Percentiles rank a stretch among this genome's conserved stretches.
Conservation (phyloP, 2,888 invertebrate species). For the Belgica antarctica region DNA sequence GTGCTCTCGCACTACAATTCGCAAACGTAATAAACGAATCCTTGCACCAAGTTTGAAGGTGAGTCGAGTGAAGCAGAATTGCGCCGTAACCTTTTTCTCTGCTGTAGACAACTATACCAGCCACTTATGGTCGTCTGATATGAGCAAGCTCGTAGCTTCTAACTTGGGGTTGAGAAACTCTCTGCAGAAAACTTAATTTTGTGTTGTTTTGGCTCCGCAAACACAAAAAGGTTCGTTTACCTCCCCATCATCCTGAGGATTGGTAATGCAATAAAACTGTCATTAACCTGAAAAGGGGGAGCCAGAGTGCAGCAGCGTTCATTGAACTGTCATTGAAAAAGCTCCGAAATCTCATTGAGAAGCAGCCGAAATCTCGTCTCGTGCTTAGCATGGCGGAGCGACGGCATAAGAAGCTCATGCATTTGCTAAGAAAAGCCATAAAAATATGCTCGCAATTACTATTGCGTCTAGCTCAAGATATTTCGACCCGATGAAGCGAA, state of each 20-base stretch:
- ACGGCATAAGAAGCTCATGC: not conserved
- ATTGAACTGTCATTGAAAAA: not conserved
- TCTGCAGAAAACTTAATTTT: not conserved
- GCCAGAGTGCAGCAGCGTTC: not conserved
- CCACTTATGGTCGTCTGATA: slow-evolving; percentile 32
- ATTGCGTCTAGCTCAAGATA: too few species aligned
- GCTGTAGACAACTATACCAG: too few species aligned
- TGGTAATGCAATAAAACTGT: not conserved
- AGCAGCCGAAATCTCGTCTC: slow-evolving; percentile 3
- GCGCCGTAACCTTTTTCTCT: not conserved
- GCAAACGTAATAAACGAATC: slow-evolving; percentile 1
- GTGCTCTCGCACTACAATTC: not conserved
- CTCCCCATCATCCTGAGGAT: slow-evolving; percentile 7
- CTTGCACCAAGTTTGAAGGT: not conserved
- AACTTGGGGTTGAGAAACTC: not conserved
- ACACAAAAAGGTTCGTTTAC: not conserved
- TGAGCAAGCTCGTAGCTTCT: slow-evolving; percentile 15
- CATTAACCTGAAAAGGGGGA: slow-evolving; percentile 27
- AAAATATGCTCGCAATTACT: not conserved
- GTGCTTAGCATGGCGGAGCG: too few species aligned
- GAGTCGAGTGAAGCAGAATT: too few species aligned
- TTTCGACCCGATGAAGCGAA: too few species aligned
- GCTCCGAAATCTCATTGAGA: not conserved
- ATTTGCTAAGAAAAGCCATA: not conserved
- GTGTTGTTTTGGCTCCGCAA: not conserved